A percentile compares a stretch with the other conserved stretches of the same genome.
phyloP scores from a whole-genome alignment of 2,888 invertebrate genomes.

The Drosophila cracens region DNA sequence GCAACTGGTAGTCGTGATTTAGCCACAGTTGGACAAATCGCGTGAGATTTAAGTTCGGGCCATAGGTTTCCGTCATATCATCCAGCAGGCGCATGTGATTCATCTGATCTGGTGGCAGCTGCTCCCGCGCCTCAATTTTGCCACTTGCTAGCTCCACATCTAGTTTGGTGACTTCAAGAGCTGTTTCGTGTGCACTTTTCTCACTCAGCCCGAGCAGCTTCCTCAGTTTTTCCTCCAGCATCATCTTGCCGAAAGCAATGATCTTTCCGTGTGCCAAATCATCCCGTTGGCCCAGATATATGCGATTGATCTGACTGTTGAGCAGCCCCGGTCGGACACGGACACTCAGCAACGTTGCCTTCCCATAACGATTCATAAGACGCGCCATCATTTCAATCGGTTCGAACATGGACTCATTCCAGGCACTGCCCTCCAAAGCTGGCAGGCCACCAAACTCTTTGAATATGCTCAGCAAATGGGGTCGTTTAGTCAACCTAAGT shows the following conservation, averaged over 20 bases:
- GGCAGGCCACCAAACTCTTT: conserved; percentile 82
- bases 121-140: conserved; percentile 50
- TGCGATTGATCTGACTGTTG: conserved; percentile 72
- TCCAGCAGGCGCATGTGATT: conserved; percentile 62
- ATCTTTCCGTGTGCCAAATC: conserved; percentile 50
- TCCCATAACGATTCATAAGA: conserved; percentile 75
- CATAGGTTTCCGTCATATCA: conserved; percentile 70
- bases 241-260: conserved; percentile 19
- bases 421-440: conserved; percentile 69
- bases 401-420: conserved; percentile 77
- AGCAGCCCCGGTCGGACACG: conserved; percentile 68
- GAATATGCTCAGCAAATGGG: conserved; percentile 61
- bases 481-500: conserved; percentile 40
- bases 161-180: conserved; percentile 65
- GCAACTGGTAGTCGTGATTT: conserved; percentile 73
- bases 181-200: conserved; percentile 48
- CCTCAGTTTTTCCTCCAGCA: conserved; percentile 48
- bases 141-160: conserved; percentile 61
- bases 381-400: conserved; percentile 73
- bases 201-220: conserved; percentile 66
- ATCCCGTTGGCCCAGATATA: conserved; percentile 68
- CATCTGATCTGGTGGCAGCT: conserved; percentile 61
- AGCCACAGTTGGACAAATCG: conserved; percentile 77
- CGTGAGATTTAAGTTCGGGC: conserved; percentile 72
- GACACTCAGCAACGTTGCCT: conserved; percentile 72